These are phyloP conservation scores for Diadophis punctatus DNA, from an alignment of 2,113 vertebrate species.

Conservation along the genomic window DNA sequence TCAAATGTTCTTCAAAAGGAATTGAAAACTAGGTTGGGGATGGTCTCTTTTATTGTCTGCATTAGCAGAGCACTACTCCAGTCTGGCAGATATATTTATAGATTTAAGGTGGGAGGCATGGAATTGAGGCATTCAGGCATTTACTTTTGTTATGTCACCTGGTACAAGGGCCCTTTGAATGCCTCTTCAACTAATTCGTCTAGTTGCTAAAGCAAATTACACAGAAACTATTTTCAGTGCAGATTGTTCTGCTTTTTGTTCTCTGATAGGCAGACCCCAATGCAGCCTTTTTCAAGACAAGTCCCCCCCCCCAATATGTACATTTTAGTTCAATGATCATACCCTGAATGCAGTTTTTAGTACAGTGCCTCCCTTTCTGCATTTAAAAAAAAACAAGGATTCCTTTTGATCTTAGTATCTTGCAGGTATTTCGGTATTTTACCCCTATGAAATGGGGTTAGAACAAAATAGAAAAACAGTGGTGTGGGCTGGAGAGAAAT, in stretches of 20 bases:
- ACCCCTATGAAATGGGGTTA: background rate
- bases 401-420: background rate
- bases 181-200: background rate
- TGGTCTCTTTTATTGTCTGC: background rate
- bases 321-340: background rate
- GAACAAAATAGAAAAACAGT: background rate
- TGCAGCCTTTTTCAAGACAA: background rate
- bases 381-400: background rate
- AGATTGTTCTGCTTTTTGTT: background rate
- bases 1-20: background rate
- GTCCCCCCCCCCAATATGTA: accelerated
- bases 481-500: background rate
- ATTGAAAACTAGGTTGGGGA: background rate
- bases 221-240: background rate
- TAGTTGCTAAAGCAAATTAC: background rate
- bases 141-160: background rate
- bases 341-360: background rate
- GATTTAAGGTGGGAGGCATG: background rate
- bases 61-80: background rate
- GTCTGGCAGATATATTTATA: background rate
- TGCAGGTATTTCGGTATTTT: background rate
- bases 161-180: background rate
- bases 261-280: background rate
- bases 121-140: background rate
- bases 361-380: background rate